Evolutionary conservation across 2,888 invertebrate species (phyloP), one percentile per base, ranked within the genome.

Genomic region (Azorinus chamasolen): DNA sequence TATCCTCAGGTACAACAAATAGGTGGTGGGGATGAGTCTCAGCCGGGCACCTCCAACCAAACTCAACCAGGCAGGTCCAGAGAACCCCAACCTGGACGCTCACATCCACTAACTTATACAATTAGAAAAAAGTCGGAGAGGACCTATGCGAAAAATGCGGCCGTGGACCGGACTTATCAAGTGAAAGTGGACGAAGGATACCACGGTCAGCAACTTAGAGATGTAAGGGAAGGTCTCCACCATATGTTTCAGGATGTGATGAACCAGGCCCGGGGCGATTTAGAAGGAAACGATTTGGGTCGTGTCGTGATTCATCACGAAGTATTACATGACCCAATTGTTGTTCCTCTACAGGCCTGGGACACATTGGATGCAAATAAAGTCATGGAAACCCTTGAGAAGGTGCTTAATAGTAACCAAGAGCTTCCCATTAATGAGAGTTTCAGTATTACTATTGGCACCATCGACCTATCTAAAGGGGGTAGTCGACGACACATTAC

Each of bases 371-470:
- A 58, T 41, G 65, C 61, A 12, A 53, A 55, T 6, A 51, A 16
- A 8, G 53, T 62, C 1, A 62, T 55, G 62, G 24, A 32, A 3
- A 55, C 48, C 12, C 71, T 77, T 0, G 68, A 70, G 25, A 74
- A 74, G 43, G 76, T 83, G 16, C 55, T 83, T 1, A 76, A 83
- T 27, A 75, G 78, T 43, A 55, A 80, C 41, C 59, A 82, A 51
- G 50, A 64, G 16, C 65, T 79, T 2, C 3, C 57, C 2, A 51
- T 79, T n/a, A 63, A 75, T 22, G 18, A 71, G 1, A 68, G 64
- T 55, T 68, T 79, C n/a, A 37, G 46, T 0, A 70, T 75, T 6
- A 50, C 51, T 12, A 24, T 75, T 3, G 55, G 74, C 1, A 39
- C 71, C 10, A 71, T 71, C 10, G 53, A 72, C 24, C 27, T 65